A percentile compares a stretch with the other conserved stretches of the same genome.
These are phyloP conservation scores for Melipona bicolor DNA, from an alignment of 2,888 invertebrate species.

Conservation along the genomic window DNA sequence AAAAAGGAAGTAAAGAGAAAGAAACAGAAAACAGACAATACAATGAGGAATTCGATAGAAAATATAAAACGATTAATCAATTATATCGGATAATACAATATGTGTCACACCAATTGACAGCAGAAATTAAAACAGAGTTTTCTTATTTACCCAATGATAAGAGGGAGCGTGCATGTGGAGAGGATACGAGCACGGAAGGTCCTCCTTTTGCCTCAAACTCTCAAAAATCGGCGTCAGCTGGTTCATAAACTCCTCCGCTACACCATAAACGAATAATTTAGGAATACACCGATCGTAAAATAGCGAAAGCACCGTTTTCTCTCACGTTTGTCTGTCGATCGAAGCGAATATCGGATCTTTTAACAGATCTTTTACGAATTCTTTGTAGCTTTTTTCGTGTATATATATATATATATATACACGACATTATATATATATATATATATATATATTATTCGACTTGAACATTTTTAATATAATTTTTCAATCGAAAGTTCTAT, in stretches of 20 bases:
- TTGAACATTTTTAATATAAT: too few relatives aligned
- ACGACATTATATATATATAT: too few relatives aligned
- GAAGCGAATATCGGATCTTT: slow-evolving; percentile 6
- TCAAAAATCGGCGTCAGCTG: slow-evolving; percentile 98
- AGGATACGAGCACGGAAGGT: slow-evolving; percentile 95
- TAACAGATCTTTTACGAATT: not conserved
- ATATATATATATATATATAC: not conserved
- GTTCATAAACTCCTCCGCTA: slow-evolving; percentile 97
- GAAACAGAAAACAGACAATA: not conserved
- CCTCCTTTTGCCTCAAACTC: slow-evolving; percentile 95
- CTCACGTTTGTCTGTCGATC: slow-evolving; percentile 10
- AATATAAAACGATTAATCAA: slow-evolving; percentile 14
- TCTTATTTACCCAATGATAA: slow-evolving; percentile 90
- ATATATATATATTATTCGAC: not conserved
- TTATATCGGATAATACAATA: slow-evolving; percentile 61
- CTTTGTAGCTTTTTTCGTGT: too few relatives aligned
- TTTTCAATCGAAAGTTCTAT: not conserved
- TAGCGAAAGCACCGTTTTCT: slow-evolving; percentile 2
- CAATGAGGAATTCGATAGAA: not conserved
- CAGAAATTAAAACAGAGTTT: slow-evolving; percentile 74
- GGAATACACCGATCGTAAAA: slow-evolving; percentile 29
- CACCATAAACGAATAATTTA: slow-evolving; percentile 74
- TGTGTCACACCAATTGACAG: slow-evolving; percentile 74
- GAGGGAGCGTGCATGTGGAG: slow-evolving; percentile 92
- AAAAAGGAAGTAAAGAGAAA: not conserved